Evolutionary conservation across 1,140 invertebrate species (phyloP), one percentile per base, ranked within the genome.

Genomic region (Anthonomus grandis): DNA sequence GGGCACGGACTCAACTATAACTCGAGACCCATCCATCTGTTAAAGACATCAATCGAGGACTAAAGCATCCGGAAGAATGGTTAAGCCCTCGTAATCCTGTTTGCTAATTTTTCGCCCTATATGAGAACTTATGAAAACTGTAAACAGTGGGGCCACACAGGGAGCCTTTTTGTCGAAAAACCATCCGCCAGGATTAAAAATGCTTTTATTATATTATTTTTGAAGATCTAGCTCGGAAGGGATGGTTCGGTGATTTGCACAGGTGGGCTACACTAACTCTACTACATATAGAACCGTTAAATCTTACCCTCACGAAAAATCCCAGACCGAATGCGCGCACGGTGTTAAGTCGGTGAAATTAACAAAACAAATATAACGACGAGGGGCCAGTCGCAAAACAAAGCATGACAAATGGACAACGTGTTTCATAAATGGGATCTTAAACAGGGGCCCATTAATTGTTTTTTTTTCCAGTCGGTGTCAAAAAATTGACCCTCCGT

Each of bases 321-420:
- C n/a, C n/a, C n/a, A n/a, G n/a, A n/a, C n/a, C n/a, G n/a, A n/a
- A n/a, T n/a, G n/a, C n/a, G n/a, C n/a, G n/a, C n/a, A n/a, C n/a
- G n/a, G n/a, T n/a, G n/a, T n/a, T n/a, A n/a, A n/a, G n/a, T 38
- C 8, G 34, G 24, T 52, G n/a, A 25, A 42, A 52, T 41, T 24
- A 41, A 41, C 13, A 52, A 52, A 52, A 39, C 38, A 41, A 47
- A 31, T 41, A 47, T 15, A 44, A 27, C 18, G 37, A 27, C 21
- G 10, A 25, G 18, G 24, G 18, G 22, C 13, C 39, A 17, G 44
- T n/a, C n/a, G n/a, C n/a, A 56, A 62, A 59, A 62, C 60, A 62
- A 62, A 38, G 50, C 56, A 39, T 62, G 60, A 62, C 54, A 58
- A 62, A 62, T 62, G 60, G 60, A 58, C 60, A 62, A 57, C 51